Evolutionary conservation across 2,797 vertebrate genomes (phyloP), one percentile per base, ranked within the genome.

Genomic region (Xiphophorus birchmanni): DNA sequence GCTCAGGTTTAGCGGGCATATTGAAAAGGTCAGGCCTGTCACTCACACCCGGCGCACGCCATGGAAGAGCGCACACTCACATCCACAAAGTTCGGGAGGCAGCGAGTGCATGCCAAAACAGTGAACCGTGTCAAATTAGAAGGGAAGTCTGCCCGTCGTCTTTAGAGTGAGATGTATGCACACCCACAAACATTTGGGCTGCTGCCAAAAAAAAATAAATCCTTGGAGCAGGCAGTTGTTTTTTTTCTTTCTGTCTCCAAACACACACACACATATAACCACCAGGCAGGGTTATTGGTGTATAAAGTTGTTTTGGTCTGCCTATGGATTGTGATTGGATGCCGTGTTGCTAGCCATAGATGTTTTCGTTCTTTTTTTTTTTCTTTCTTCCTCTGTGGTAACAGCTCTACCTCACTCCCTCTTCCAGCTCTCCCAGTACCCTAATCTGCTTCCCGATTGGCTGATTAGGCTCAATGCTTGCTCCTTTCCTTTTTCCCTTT

Each of bases 21-120:
- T 93, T 96, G 93, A 96, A 96, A 96, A 96, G 95, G 96, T 96
- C 95, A 95, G 84, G 89, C 89, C 95, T 96, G 95, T 95, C 95
- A 95, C 83, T 95, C 95, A 95, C 82, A 47, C 82, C 84, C 80
- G 73, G 82, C 75, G 72, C 82, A 79, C 83, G 76, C 84, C 83
- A 7, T 17, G 11, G 65, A 81, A 32, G 37, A 67, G 77, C 69
- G 29, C 37, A 75, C 26, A 78, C 76, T 72, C 75, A 48, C 73
- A 72, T 50, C 75, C 86, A 65, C 69, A 72, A 76, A 81, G 81
- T 76, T 35, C 54, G 75, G 82, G 80, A 90, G 80, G 86, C 74
- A 82, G 83, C 1, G 40, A 89, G 82, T 56, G 74, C 83, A 91
- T 92, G 91, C 92, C 88, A 93, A 90, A 89, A 92, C 88, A 84